A percentile compares a stretch with the other conserved stretches of the same genome.
These are phyloP conservation scores for Hypomecis atomaria DNA, from an alignment of 2,888 invertebrate genomes.

Conservation along the genomic window DNA sequence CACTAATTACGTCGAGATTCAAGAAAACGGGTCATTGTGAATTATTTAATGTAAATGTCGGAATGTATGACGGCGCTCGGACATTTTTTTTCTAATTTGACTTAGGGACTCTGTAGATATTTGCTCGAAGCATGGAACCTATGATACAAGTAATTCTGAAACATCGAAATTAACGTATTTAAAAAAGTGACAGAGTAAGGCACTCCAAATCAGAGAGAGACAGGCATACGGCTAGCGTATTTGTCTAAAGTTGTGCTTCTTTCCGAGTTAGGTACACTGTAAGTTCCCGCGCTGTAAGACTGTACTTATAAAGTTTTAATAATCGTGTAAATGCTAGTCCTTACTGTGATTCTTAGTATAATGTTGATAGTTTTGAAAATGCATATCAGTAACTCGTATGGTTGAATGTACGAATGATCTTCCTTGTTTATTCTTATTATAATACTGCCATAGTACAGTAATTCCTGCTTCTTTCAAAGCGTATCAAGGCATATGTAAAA, in stretches of 20 bases:
- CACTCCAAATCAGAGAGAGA: not conserved
- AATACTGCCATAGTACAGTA: too few species aligned
- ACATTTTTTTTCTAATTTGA: too few species aligned
- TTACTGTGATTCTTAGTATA: slow-evolving; percentile 73
- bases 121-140: too few species aligned
- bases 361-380: slow-evolving; percentile 43
- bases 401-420: slow-evolving; percentile 17
- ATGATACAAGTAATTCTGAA: not conserved
- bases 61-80: too few species aligned
- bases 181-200: not conserved
- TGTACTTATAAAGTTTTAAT: slow-evolving; percentile 43
- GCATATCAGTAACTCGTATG: slow-evolving; percentile 41
- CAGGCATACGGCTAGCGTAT: slow-evolving; percentile 10
- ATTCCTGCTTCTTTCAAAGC: too few species aligned
- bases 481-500: too few species aligned
- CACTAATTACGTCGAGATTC: too few species aligned
- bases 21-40: too few species aligned
- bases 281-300: slow-evolving; percentile 33
- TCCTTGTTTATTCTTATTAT: not conserved
- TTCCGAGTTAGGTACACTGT: slow-evolving; percentile 15
- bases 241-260: slow-evolving; percentile 22
- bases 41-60: too few species aligned
- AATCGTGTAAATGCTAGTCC: slow-evolving; percentile 67
- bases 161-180: not conserved
- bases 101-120: too few species aligned